A percentile compares a stretch with the other conserved stretches of the same genome.
phyloP scores from a whole-genome alignment of 2,113 vertebrate species.

The Opisthocomus hoazin region DNA sequence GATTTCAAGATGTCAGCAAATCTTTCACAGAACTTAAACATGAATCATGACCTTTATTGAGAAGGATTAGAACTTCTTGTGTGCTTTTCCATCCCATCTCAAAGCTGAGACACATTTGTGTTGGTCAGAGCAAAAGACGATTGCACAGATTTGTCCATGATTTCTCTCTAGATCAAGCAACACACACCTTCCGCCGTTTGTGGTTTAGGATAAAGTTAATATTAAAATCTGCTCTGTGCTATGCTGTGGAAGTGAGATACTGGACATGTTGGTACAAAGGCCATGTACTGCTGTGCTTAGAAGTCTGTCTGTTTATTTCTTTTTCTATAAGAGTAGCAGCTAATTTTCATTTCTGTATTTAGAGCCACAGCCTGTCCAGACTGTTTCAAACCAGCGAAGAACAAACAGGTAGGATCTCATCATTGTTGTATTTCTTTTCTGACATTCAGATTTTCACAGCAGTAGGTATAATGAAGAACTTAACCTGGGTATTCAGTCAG shows the following conservation, averaged over 20 bases:
- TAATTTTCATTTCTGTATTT: conserved; percentile 54
- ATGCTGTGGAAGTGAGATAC: neutral
- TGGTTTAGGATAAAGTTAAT: neutral
- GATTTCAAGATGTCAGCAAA: neutral
- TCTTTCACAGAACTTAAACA: neutral
- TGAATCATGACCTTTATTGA: neutral
- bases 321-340: neutral
- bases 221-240: neutral
- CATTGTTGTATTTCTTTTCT: neutral
- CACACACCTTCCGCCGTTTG: fast-evolving
- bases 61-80: neutral
- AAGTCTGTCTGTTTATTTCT: neutral
- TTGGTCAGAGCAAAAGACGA: neutral
- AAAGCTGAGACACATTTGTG: neutral
- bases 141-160: neutral
- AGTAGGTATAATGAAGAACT: neutral
- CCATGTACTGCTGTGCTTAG: neutral
- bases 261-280: neutral
- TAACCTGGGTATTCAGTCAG: neutral
- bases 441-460: neutral
- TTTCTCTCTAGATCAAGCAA: neutral
- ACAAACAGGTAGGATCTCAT: conserved; percentile 84
- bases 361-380: conserved; percentile 83
- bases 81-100: neutral
- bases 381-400: conserved; percentile 92